phyloP scores from a whole-genome alignment of 2,113 vertebrate species.

The Aegypius monachus region DNA sequence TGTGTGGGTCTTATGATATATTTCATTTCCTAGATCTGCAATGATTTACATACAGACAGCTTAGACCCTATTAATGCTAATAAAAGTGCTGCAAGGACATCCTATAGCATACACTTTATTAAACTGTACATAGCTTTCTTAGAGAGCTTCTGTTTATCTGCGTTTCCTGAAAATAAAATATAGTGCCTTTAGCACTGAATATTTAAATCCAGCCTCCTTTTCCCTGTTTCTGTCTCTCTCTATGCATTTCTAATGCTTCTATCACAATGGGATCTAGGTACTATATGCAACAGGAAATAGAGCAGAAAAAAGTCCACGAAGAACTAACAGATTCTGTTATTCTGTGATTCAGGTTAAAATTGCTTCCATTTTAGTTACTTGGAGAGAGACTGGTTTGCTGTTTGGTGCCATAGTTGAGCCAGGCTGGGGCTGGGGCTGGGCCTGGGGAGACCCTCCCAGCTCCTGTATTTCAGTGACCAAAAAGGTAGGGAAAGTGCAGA shows the following conservation, averaged over 20 bases:
- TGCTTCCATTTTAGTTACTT: neutral
- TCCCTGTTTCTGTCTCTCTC: neutral
- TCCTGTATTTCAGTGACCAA: neutral
- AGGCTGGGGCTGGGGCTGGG: neutral
- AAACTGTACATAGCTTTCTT: slow-evolving; percentile 33
- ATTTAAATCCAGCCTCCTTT: slow-evolving; percentile 51
- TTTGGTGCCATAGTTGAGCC: neutral
- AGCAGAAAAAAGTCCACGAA: slow-evolving; percentile 23
- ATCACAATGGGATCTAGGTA: slow-evolving; percentile 16
- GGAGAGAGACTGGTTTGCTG: neutral
- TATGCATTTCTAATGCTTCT: slow-evolving; percentile 60
- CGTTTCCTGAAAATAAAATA: slow-evolving; percentile 32
- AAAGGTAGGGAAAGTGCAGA: neutral
- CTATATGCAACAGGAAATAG: slow-evolving; percentile 42
- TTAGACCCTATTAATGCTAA: slow-evolving; percentile 34
- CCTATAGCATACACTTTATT: neutral
- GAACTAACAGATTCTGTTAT: neutral
- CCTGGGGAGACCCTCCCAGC: fast-evolving
- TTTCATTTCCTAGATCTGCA: slow-evolving; percentile 28
- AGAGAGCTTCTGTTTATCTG: slow-evolving; percentile 31
- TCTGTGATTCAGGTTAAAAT: neutral
- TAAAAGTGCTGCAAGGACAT: slow-evolving; percentile 33
- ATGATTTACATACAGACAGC: slow-evolving; percentile 48
- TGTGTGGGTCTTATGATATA: neutral
- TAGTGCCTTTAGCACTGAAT: slow-evolving; percentile 46